Evolutionary conservation across 2,888 invertebrate genomes (phyloP).

Genomic region (Luffia ferchaultella): DNA sequence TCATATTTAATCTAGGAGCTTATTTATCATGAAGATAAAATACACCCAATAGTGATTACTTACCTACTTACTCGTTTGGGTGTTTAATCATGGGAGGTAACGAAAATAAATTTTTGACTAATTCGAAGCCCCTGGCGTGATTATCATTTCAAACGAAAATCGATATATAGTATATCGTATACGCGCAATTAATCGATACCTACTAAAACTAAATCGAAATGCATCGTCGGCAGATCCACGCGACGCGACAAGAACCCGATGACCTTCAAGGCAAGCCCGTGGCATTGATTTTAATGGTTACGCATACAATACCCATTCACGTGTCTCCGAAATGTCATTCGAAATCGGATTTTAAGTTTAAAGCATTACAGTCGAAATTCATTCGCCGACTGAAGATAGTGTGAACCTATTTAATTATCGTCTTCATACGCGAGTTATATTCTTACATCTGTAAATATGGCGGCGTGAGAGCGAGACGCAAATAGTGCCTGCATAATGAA

Average conservation of each 20-base stretch:
- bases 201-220: background rate
- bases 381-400: constrained; percentile 21
- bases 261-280: constrained; percentile 47
- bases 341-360: background rate
- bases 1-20: too few species aligned
- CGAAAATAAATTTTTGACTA: background rate
- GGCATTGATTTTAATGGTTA: constrained; percentile 54
- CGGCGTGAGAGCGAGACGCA: background rate
- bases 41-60: too few species aligned
- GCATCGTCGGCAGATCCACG: constrained; percentile 25
- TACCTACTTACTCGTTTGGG: too few species aligned
- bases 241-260: constrained; percentile 28
- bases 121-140: background rate
- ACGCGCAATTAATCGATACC: background rate
- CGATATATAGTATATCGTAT: background rate
- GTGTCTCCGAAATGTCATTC: constrained; percentile 12
- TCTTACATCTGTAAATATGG: background rate
- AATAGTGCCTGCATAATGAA: background rate
- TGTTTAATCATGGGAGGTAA: background rate
- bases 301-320: constrained; percentile 52
- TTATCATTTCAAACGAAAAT: background rate
- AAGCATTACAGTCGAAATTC: constrained; percentile 31
- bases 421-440: constrained; percentile 16
- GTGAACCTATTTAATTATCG: constrained; percentile 47
- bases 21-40: too few species aligned